A percentile compares a stretch with the other conserved stretches of the same genome.
phyloP scores from a whole-genome alignment of 30 jellyfish, hydroid and myxozoan species.

The Aurelia aurita region DNA sequence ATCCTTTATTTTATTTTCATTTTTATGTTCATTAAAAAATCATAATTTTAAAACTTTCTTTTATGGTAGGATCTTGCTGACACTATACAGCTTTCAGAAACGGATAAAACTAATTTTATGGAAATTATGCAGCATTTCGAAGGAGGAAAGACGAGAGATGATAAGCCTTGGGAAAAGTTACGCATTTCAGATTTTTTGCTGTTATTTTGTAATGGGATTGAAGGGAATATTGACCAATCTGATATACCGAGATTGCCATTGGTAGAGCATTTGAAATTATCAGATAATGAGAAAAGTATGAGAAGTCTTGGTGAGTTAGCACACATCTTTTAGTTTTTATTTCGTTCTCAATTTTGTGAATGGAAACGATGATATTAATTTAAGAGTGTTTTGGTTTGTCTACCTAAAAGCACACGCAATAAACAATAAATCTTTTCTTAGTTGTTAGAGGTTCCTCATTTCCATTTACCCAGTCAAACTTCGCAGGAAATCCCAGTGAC shows the following conservation, averaged over 20 bases:
- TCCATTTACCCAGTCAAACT: too few species aligned
- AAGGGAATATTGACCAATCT: constrained; percentile 12
- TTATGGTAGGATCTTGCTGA: too few species aligned
- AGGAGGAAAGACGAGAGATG: neutral
- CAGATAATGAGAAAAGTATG: neutral
- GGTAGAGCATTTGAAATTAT: neutral
- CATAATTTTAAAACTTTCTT: too few species aligned
- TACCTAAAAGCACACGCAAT: too few species aligned
- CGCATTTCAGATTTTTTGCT: constrained; percentile 40
- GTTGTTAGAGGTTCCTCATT: too few species aligned
- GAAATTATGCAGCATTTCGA: neutral
- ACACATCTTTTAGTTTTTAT: neutral
- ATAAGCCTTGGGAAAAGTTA: neutral
- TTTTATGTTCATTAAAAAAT: too few species aligned
- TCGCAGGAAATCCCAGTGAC: too few species aligned
- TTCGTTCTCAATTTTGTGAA: too few species aligned
- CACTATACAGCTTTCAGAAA: neutral
- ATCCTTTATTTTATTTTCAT: too few species aligned
- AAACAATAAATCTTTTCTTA: too few species aligned
- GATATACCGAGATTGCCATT: constrained; percentile 42
- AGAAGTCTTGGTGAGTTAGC: constrained; percentile 23
- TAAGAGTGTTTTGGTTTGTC: too few species aligned
- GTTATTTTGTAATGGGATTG: neutral
- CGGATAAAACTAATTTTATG: neutral
- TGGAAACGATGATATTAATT: too few species aligned